phyloP scores from a whole-genome alignment of 2,888 invertebrate species.

The Homarus gammarus region DNA sequence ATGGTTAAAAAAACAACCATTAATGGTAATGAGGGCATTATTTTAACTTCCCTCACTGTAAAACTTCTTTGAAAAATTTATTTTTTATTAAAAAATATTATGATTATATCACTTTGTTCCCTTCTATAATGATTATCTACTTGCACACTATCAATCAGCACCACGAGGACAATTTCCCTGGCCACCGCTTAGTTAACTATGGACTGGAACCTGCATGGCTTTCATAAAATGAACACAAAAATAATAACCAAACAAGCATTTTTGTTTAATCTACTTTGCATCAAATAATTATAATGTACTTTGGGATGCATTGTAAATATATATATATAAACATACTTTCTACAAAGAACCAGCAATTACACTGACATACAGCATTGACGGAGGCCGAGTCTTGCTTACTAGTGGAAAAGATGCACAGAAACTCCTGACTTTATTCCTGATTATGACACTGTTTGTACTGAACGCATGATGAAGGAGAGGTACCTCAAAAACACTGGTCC shows the following conservation, averaged over 20 bases:
- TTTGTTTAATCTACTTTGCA: slow-evolving; percentile 55
- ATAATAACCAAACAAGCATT: slow-evolving; percentile 32
- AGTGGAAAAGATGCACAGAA: slow-evolving; percentile 65
- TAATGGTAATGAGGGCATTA: neutral
- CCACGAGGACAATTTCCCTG: slow-evolving; percentile 56
- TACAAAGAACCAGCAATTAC: slow-evolving; percentile 69
- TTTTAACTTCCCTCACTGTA: neutral
- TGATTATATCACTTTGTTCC: neutral
- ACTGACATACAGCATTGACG: slow-evolving; percentile 72
- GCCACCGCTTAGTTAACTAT: slow-evolving; percentile 73
- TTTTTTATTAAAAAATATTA: neutral
- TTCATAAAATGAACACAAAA: slow-evolving; percentile 67
- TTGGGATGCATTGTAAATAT: slow-evolving; percentile 66
- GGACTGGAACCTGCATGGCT: slow-evolving; percentile 74
- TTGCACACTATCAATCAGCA: neutral
- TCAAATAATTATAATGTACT: slow-evolving; percentile 63
- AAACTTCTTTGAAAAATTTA: neutral
- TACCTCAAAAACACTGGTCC: slow-evolving; percentile 14
- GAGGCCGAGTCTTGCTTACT: slow-evolving; percentile 67
- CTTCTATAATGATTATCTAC: neutral
- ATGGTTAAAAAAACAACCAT: neutral
- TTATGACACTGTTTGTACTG: slow-evolving; percentile 73
- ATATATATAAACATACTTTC: slow-evolving; percentile 57
- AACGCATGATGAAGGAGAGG: slow-evolving; percentile 62
- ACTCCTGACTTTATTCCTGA: slow-evolving; percentile 71